Base-by-base conservation (phyloP, 2,113 vertebrate species). In the Pipa parva region DNA sequence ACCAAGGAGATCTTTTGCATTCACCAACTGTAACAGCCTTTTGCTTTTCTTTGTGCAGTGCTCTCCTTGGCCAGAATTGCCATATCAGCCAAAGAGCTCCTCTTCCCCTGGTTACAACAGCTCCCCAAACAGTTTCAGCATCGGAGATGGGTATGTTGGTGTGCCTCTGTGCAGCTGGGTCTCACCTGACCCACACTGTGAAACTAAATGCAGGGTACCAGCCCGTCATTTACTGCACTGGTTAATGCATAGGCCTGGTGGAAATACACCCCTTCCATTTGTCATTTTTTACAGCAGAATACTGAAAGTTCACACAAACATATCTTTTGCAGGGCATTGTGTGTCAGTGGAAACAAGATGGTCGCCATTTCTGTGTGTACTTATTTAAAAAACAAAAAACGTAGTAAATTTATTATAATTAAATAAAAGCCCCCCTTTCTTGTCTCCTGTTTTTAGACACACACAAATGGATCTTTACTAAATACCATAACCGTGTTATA, bases 41-140 rank as follows among this genome's bases (percentile, higher is more conserved):
- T 15, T 83, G 77, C 58, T 63, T 82, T 59, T 81, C 71, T 79
- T 77, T 75, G 73, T 51, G 51, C 78, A 89, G 95, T 95, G 94
- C 50, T 95, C 91, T 8, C 93, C 92, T 0, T 97, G 95, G 94
- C 94, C 95, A 0, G 93, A 98, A 22, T 69, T 84, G 50, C 78
- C 91, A 17, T 91, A 85, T 79, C 89, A 89, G 70, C 78, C 92
- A 73, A 94, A 84, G 79, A 91, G 75, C 52, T 81, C 84, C 65
- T 90, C 91, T 0, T 95, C 92, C 68, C 92, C 92, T 5, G 88
- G 88, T 73, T 94, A 92, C 85, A 91, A 90, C 65, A 92, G 84
- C 71, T 92, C 92, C 57, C 93, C 92, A 4, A 89, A 83, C 26
- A 87, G 91, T 79, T 92, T 91, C 39, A 73, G 83, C 71, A 88